phyloP scores from a whole-genome alignment of 2,113 vertebrate genomes.

The Bostrychus sinensis region DNA sequence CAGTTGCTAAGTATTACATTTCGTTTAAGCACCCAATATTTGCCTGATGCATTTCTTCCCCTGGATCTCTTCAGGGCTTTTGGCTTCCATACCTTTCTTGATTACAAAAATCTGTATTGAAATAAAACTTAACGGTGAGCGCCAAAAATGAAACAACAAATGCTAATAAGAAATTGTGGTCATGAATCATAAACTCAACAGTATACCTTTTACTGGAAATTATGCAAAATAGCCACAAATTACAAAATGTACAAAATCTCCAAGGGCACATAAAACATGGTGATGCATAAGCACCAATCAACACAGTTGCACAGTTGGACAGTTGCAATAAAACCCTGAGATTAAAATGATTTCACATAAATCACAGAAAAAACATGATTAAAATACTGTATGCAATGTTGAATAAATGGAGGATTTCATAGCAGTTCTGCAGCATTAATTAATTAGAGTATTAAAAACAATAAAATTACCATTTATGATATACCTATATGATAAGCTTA shows the following conservation, averaged over 20 bases:
- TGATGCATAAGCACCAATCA: not conserved
- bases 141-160: constrained; percentile 2
- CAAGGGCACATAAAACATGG: not conserved
- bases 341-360: not conserved
- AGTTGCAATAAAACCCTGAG: not conserved
- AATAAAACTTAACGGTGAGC: not conserved
- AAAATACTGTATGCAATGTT: not conserved
- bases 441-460: too few species aligned
- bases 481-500: too few species aligned
- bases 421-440: too few species aligned
- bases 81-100: not conserved
- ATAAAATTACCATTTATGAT: too few species aligned
- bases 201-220: not conserved
- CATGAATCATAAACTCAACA: constrained; percentile 6
- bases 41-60: not conserved
- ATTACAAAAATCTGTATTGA: not conserved
- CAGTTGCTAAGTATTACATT: not conserved
- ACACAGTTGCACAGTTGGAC: too few species aligned
- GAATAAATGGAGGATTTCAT: not conserved
- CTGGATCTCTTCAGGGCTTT: not conserved
- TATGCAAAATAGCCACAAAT: not conserved
- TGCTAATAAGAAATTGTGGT: not conserved
- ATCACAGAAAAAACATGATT: not conserved
- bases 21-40: not conserved
- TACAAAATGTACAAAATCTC: not conserved